These are phyloP conservation scores for Coptodon rendalli DNA, from an alignment of 2,113 vertebrate species.

Conservation along the genomic window DNA sequence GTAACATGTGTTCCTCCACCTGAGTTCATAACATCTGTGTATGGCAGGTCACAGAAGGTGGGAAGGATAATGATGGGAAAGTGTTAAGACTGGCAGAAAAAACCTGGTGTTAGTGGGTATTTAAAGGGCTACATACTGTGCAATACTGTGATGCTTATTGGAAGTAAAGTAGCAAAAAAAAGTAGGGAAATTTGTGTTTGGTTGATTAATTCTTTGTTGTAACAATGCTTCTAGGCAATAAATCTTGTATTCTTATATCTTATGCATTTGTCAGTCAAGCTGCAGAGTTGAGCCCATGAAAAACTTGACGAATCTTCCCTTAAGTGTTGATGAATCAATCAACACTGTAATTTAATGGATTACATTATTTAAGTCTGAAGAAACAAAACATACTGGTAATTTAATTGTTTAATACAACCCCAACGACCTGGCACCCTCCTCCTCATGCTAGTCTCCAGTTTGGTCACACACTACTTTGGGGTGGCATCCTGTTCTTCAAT, in stretches of 20 bases:
- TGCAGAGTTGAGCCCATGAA: background rate
- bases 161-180: background rate
- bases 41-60: background rate
- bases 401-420: background rate
- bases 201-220: background rate
- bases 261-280: background rate
- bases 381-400: background rate
- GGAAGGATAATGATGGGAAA: background rate
- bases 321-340: too few relatives aligned
- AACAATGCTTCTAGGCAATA: background rate
- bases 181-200: background rate
- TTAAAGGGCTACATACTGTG: background rate
- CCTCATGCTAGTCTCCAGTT: background rate
- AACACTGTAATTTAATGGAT: background rate
- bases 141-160: background rate
- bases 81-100: background rate
- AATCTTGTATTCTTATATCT: background rate
- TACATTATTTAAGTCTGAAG: background rate
- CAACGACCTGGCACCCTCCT: background rate
- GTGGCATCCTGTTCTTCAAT: background rate
- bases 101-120: background rate
- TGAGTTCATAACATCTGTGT: background rate
- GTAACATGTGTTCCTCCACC: background rate
- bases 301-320: background rate
- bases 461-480: background rate